Evolutionary conservation across 2,797 vertebrate genomes (phyloP).

Genomic region (Babyrousa celebensis): DNA sequence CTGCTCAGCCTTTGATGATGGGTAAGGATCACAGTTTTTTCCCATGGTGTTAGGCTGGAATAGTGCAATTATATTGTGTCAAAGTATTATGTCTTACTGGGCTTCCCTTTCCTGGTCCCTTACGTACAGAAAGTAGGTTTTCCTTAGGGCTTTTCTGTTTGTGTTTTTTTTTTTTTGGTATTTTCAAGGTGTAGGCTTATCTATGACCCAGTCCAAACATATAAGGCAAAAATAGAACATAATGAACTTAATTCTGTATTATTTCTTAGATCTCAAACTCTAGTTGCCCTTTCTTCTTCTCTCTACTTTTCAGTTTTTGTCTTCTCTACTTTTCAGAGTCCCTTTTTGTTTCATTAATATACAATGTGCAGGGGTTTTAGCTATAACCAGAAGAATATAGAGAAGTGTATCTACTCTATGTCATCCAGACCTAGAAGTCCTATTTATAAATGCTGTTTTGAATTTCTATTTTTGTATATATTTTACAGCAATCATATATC

Average conservation of each 20-base stretch:
- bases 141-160: neutral
- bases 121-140: neutral
- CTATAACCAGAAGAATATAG: neutral
- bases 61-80: neutral
- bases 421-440: neutral
- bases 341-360: neutral
- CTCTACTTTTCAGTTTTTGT: neutral
- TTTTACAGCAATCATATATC: neutral
- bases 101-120: neutral
- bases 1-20: neutral
- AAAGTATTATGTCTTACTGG: neutral
- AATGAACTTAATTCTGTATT: neutral
- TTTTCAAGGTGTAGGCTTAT: neutral
- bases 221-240: neutral
- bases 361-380: neutral
- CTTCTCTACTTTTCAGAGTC: neutral
- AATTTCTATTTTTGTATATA: constrained; percentile 29
- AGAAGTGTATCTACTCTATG: neutral
- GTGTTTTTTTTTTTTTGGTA: neutral
- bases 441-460: neutral
- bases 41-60: neutral
- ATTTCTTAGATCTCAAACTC: neutral
- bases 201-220: neutral
- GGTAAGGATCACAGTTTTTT: neutral
- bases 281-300: neutral